phyloP scores from a whole-genome alignment of 2,797 vertebrate genomes.

The Darevskia nairensis region DNA sequence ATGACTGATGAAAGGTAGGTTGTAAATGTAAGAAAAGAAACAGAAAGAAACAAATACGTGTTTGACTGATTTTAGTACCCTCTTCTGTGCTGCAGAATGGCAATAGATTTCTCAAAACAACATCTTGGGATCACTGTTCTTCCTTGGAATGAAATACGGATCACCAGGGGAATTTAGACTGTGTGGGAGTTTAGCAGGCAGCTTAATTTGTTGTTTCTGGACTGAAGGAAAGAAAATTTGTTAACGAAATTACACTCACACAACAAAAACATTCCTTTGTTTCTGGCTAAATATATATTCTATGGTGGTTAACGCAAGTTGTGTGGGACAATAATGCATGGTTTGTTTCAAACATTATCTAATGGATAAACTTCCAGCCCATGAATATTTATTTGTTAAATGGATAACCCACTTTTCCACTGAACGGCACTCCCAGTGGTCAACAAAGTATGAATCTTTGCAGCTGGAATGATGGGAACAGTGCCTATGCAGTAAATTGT shows the following conservation, averaged over 20 bases:
- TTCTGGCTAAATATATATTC: not conserved
- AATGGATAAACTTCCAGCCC: too few species aligned
- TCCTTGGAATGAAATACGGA: not conserved
- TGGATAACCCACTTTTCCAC: not conserved
- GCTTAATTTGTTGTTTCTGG: constrained; percentile 12
- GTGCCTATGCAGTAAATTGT: not conserved
- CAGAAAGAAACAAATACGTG: too few species aligned
- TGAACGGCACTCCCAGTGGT: not conserved
- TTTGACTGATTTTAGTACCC: not conserved
- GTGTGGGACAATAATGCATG: too few species aligned
- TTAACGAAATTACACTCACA: not conserved
- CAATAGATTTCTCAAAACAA: not conserved
- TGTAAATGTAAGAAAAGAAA: too few species aligned
- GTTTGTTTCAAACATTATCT: too few species aligned
- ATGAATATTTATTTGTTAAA: not conserved
- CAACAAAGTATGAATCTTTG: not conserved
- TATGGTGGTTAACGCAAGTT: not conserved
- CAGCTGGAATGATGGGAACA: not conserved
- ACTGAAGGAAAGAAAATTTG: not conserved
- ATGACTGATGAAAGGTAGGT: too few species aligned
- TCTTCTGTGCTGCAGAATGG: not conserved
- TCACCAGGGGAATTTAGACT: constrained; percentile 11
- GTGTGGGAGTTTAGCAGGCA: constrained; percentile 8
- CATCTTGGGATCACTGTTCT: not conserved
- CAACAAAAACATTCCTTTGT: not conserved